A percentile compares a stretch with the other conserved stretches of the same genome.
These are phyloP conservation scores for Caenorhabditis panamensis DNA, from an alignment of 2,888 invertebrate genomes.

Conservation along the genomic window DNA sequence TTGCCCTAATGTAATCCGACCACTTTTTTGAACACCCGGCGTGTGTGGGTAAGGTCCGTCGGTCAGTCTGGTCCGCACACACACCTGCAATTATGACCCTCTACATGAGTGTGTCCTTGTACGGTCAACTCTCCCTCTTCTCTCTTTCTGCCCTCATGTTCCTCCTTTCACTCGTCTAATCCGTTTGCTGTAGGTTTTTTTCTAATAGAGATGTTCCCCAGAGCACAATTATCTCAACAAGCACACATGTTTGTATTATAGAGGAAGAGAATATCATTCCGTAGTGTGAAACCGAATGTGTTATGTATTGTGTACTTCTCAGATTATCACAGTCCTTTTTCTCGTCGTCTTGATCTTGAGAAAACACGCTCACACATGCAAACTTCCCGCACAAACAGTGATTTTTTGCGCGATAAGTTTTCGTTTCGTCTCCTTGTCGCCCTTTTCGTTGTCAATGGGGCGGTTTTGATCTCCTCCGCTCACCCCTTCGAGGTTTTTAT, in stretches of 20 bases:
- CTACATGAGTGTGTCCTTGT: constrained; percentile 48
- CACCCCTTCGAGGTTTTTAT: not conserved
- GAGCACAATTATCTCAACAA: constrained; percentile 12
- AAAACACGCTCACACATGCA: constrained; percentile 28
- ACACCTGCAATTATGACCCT: constrained; percentile 58
- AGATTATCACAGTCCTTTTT: constrained; percentile 35
- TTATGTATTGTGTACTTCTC: constrained; percentile 40
- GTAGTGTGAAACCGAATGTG: no score
- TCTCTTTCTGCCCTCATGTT: constrained; percentile 9
- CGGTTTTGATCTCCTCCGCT: constrained; percentile 1
- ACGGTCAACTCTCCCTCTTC: constrained; percentile 45
- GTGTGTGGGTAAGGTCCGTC: not conserved
- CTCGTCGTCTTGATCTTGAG: constrained; percentile 44
- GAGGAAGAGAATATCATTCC: no score
- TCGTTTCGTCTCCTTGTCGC: constrained; percentile 11
- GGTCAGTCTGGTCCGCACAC: constrained; percentile 34
- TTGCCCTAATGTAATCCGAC: constrained; percentile 27
- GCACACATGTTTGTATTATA: not conserved
- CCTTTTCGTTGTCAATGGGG: constrained; percentile 26
- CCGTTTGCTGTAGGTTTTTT: constrained; percentile 21
- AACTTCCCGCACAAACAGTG: constrained; percentile 26
- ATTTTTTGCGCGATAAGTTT: constrained; percentile 51
- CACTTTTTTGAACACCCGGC: not conserved
- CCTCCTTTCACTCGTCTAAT: constrained; percentile 51
- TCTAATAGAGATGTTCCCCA: not conserved